Evolutionary conservation across 1,140 invertebrate genomes (phyloP), one percentile per base, ranked within the genome.

Genomic region (Xylocopa sonorina): DNA sequence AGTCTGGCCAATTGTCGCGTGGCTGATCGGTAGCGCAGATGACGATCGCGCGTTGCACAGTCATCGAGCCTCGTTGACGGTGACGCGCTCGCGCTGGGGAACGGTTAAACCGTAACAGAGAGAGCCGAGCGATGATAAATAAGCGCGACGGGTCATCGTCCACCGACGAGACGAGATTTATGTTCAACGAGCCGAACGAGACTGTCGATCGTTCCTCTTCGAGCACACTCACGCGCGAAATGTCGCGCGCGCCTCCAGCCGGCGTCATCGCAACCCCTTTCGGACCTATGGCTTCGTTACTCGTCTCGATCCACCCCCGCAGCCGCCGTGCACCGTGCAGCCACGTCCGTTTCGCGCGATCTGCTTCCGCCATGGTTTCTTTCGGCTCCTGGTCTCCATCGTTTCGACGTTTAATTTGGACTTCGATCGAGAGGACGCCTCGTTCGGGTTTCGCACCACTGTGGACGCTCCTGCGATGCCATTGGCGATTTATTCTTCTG

Each of bases 81-180:
- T n/a, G 43, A 58, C 51, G 55, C 48, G 71, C 43, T 53, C 38
- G 64, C 60, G 58, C 82, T 64, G 78, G 77, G 81, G 74, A 83
- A 83, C 67, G 66, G 84, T 85, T 80, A 83, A 85, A 68, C 57
- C 46, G 66, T 85, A 85, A 77, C 73, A 77, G 76, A 78, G 75
- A 50, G 24, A 41, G 68, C n/a, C n/a, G 27, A 71, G 53, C 80
- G 77, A 83, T 63, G 85, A 88, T 89, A 88, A 89, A 90, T 88
- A 88, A 89, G 79, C 81, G 72, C 73, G 81, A 73, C 83, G 87
- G 89, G 89, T 90, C 89, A 90, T 88, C 85, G 89, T 89, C 88
- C 89, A 89, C 50, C 51, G 50, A 81, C 27, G 66, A 82, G 83
- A 87, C 80, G 82, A 89, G 88, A 90, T 90, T 89, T 85, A 83